Percentiles rank a stretch among this genome's conserved stretches.
Conservation (phyloP, 2,888 invertebrate species). For the Leptinotarsa juncta region DNA sequence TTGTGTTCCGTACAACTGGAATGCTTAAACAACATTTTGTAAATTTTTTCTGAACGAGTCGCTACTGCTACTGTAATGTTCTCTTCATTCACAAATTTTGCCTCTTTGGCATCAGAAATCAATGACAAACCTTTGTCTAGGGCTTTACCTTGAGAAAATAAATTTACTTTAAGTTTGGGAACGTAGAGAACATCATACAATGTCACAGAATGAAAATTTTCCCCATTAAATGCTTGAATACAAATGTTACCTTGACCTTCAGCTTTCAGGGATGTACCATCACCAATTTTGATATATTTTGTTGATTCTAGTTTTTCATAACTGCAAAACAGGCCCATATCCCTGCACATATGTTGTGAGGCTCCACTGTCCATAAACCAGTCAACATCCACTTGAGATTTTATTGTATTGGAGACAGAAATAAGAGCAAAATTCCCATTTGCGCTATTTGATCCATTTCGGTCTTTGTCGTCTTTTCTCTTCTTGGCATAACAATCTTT, state of each 20-base stretch:
- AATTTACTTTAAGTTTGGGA: slow-evolving; percentile 43
- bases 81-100: slow-evolving; percentile 34
- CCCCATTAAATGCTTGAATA: slow-evolving; percentile 33
- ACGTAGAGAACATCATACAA: slow-evolving; percentile 44
- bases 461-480: slow-evolving; percentile 24
- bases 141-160: slow-evolving; percentile 45
- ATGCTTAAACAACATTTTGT: slow-evolving; percentile 34
- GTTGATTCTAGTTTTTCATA: background rate
- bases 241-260: slow-evolving; percentile 32
- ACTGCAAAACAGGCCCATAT: slow-evolving; percentile 28
- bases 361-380: slow-evolving; percentile 36
- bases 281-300: slow-evolving; percentile 36
- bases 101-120: slow-evolving; percentile 36
- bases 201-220: slow-evolving; percentile 28
- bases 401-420: slow-evolving; percentile 13
- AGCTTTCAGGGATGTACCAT: slow-evolving; percentile 28
- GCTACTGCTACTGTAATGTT: slow-evolving; percentile 26
- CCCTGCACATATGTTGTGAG: slow-evolving; percentile 42
- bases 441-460: slow-evolving; percentile 1
- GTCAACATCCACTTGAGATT: background rate
- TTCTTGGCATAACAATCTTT: slow-evolving; percentile 33
- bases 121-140: slow-evolving; percentile 45
- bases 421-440: slow-evolving; percentile 12
- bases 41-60: slow-evolving; percentile 28
- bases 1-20: background rate